These are phyloP conservation scores for Elaphurus davidianus DNA, from an alignment of 2,113 vertebrate genomes.

Conservation along the genomic window DNA sequence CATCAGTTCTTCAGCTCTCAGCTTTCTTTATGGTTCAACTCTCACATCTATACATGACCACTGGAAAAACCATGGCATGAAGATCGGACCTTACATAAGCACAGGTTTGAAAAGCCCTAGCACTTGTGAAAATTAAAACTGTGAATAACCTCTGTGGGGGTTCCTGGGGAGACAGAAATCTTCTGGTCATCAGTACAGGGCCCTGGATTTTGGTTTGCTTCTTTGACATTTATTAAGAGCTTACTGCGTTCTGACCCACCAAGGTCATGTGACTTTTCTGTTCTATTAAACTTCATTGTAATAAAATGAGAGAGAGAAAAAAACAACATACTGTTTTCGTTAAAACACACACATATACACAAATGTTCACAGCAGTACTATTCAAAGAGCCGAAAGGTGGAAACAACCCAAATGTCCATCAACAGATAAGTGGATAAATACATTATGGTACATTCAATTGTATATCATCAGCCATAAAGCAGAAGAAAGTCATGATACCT, in stretches of 20 bases:
- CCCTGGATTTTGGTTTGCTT: not conserved
- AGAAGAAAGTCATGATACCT: not conserved
- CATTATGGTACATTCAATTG: rapidly evolving
- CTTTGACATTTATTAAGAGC: not conserved
- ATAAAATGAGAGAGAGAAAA: not conserved
- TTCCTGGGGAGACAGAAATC: not conserved
- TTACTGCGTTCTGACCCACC: not conserved
- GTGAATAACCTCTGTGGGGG: not conserved
- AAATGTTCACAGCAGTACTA: not conserved
- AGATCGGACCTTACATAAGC: not conserved
- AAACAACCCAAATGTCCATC: not conserved
- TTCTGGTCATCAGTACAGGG: not conserved
- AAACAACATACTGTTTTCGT: not conserved
- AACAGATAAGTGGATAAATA: not conserved
- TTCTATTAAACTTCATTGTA: not conserved
- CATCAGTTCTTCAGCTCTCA: not conserved
- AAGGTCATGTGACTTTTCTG: not conserved
- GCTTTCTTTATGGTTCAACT: not conserved
- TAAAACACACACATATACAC: not conserved
- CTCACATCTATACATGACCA: not conserved
- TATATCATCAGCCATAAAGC: not conserved
- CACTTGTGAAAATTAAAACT: not conserved
- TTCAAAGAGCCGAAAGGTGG: not conserved
- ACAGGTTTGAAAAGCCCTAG: not conserved
- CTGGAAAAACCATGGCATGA: not conserved